Conservation (phyloP, 2,797 vertebrate species). For the Cyprinodon diabolis region DNA sequence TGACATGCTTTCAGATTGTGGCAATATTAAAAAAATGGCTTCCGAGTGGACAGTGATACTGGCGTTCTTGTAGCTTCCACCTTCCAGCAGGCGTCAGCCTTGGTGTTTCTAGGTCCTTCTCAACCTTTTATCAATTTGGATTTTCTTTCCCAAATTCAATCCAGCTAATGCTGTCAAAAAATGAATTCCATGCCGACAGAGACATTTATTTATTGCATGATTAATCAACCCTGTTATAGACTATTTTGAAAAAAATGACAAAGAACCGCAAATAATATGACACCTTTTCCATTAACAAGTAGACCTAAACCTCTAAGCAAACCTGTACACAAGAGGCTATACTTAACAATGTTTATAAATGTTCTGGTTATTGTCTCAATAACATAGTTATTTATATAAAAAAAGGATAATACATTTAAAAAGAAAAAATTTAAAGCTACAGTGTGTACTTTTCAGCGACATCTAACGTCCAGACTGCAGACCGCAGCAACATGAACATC, state of each 20-base stretch:
- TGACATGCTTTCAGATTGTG: too few species aligned
- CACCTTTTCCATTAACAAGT: neutral
- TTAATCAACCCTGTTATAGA: neutral
- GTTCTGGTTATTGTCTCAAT: neutral
- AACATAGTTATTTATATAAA: neutral
- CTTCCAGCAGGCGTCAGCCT: neutral
- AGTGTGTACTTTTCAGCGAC: too few species aligned
- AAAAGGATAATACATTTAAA: neutral
- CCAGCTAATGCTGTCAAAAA: neutral
- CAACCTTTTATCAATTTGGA: neutral
- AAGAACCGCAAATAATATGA: neutral
- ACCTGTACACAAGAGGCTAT: neutral
- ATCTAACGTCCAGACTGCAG: too few species aligned
- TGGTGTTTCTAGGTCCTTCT: neutral
- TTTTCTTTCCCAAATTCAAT: neutral
- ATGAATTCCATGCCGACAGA: neutral
- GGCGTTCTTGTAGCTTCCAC: neutral
- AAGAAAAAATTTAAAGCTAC: neutral
- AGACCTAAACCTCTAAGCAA: neutral
- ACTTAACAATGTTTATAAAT: neutral
- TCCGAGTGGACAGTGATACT: neutral
- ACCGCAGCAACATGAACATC: too few species aligned
- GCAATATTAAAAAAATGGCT: too few species aligned
- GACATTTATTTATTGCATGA: neutral
- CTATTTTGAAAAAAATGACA: neutral